A percentile compares a stretch with the other conserved stretches of the same genome.
Conservation (phyloP, 2,888 invertebrate genomes). For the Cartodere bifasciata region DNA sequence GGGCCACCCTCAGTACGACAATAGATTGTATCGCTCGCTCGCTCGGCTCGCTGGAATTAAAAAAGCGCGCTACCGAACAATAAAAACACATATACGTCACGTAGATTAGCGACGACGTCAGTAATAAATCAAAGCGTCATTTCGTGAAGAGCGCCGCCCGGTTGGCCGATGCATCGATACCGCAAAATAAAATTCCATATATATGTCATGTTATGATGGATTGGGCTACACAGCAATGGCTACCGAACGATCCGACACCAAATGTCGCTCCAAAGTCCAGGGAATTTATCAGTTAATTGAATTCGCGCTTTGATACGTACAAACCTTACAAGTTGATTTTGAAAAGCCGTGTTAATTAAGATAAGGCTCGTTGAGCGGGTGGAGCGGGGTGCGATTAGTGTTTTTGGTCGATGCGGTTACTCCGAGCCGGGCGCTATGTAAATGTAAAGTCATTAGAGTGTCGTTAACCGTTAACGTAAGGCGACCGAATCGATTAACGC, state of each 20-base stretch:
- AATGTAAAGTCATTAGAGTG: slow-evolving; percentile 38
- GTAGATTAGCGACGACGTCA: slow-evolving; percentile 38
- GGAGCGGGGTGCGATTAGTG: no score
- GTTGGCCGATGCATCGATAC: slow-evolving; percentile 31
- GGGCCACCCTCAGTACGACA: no score
- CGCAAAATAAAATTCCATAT: slow-evolving; percentile 35
- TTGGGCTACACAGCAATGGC: slow-evolving; percentile 33
- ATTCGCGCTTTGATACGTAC: slow-evolving; percentile 29
- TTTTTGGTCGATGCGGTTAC: no score
- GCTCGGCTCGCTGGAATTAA: slow-evolving; percentile 37
- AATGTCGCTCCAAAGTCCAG: slow-evolving; percentile 29
- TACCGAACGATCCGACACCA: slow-evolving; percentile 22
- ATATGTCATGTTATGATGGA: slow-evolving; percentile 32
- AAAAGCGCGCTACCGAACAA: slow-evolving; percentile 36
- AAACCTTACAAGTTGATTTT: no score
- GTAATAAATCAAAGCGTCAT: slow-evolving; percentile 38
- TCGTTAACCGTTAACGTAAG: slow-evolving; percentile 40
- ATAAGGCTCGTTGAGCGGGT: no score
- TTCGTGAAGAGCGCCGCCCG: slow-evolving; percentile 28
- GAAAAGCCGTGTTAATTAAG: no score
- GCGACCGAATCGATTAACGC: slow-evolving; percentile 40
- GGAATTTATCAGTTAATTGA: slow-evolving; percentile 32
- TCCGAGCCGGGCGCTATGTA: slow-evolving; percentile 34
- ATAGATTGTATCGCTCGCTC: no score
- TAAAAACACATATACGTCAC: slow-evolving; percentile 37